Evolutionary conservation across 2,113 vertebrate species (phyloP).

Genomic region (Catharus bicknelli): DNA sequence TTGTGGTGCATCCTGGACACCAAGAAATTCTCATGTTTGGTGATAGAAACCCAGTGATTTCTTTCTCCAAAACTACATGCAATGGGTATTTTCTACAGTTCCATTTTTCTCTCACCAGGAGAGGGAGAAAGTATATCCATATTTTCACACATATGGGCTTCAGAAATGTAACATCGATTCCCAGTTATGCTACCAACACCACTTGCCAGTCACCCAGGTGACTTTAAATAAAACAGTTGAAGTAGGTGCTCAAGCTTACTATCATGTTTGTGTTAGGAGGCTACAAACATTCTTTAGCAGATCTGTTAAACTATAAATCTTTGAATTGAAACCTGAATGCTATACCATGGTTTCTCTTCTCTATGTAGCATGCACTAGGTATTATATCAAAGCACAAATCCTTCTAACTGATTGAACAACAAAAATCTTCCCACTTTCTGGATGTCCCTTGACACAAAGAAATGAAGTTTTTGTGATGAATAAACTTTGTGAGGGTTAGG

Average conservation of each 20-base stretch:
- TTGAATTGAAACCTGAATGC: neutral
- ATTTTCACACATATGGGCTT: neutral
- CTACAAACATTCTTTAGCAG: neutral
- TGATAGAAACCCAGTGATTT: too few relatives aligned
- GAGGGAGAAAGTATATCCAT: fast-evolving
- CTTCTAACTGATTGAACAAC: neutral
- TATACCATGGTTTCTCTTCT: neutral
- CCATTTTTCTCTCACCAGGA: neutral
- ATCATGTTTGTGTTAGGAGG: neutral
- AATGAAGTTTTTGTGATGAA: neutral
- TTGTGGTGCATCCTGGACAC: neutral
- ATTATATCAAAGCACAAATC: neutral
- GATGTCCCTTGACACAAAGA: neutral
- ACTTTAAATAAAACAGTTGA: neutral
- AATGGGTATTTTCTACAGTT: neutral
- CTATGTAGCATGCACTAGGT: neutral
- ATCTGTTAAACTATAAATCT: neutral
- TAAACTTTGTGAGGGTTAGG: constrained; percentile 2
- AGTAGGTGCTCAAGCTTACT: neutral
- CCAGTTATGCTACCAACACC: neutral
- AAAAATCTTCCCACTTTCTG: neutral
- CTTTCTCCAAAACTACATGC: neutral
- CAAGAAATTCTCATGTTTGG: fast-evolving
- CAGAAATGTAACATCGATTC: fast-evolving
- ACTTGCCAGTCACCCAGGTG: neutral